Evolutionary conservation across 1,140 invertebrate species (phyloP), one percentile per base, ranked within the genome.

Genomic region (Eueides isabella): DNA sequence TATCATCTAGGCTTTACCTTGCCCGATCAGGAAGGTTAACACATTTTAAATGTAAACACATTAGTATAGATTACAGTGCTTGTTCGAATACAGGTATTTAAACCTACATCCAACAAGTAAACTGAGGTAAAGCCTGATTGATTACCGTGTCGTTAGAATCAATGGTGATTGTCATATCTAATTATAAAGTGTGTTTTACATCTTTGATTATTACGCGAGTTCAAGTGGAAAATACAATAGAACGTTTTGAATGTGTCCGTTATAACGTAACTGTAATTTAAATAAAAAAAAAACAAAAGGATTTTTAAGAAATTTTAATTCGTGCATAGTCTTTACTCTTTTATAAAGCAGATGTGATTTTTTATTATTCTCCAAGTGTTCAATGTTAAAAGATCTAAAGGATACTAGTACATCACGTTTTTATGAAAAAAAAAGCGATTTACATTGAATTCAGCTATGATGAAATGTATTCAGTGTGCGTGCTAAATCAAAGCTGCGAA

Each of bases 401-500:
- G 68, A 70, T 70, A 62, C 31, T 14, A n/a, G 30, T 41, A 29
- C 63, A 62, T 16, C 28, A 62, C 26, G 61, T 62, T 62, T 62
- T 28, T 29, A 62, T 29, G 61, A 62, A 62, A n/a, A 61, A 48
- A 48, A 16, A 35, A 38, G 16, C 61, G 28, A 41, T 70, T 35
- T 55, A 69, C 68, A 70, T 70, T 70, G 68, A 62, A 70, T 70
- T 70, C 68, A 63, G 48, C 23, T 28, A 35, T 70, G 68, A 62
- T 62, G 68, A 70, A 61, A 72, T 61, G 29, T 66, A 72, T 66
- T 72, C 63, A 28, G 26, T 35, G 31, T 70, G 74, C 74, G 69
- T 68, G 30, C 41, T 67, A 61, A 67, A 72, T 69, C 66, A 61
- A 66, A 75, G 44, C 26, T 66, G 63, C 61, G 69, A 55, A 67